Conservation (phyloP, 2,113 vertebrate species). For the Thamnophis sirtalis region DNA sequence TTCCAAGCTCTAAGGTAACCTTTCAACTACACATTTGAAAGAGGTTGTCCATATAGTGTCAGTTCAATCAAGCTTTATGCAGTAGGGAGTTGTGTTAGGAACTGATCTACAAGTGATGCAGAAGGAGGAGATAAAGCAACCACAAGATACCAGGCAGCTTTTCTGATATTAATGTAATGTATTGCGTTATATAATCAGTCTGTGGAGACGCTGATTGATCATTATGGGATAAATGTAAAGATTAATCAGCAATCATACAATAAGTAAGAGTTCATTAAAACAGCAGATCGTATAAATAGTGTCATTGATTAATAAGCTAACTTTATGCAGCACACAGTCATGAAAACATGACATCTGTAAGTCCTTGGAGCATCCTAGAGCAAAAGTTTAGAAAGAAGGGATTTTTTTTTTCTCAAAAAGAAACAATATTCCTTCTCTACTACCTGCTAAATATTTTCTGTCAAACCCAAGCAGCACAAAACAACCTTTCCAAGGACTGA, state of each 20-base stretch:
- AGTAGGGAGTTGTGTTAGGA: neutral
- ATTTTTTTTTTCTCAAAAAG: neutral
- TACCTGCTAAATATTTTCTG: neutral
- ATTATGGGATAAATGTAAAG: neutral
- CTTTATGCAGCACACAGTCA: neutral
- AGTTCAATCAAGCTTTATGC: neutral
- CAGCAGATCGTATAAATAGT: neutral
- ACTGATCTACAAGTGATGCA: neutral
- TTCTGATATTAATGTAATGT: neutral
- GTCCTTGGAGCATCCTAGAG: neutral
- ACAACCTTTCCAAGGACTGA: neutral
- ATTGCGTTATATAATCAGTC: neutral
- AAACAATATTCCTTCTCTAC: neutral
- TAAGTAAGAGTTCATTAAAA: neutral
- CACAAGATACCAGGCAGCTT: neutral
- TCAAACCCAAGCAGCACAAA: neutral
- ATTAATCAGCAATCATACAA: neutral
- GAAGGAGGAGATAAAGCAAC: neutral
- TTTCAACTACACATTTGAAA: conserved; percentile 1
- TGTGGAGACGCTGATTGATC: no score
- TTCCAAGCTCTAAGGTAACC: conserved; percentile 7
- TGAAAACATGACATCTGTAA: neutral
- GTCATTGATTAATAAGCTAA: neutral
- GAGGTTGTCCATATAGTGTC: neutral
- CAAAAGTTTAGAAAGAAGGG: neutral